Base-by-base conservation (phyloP, 2,888 invertebrate genomes). In the Aethes cnicana region DNA sequence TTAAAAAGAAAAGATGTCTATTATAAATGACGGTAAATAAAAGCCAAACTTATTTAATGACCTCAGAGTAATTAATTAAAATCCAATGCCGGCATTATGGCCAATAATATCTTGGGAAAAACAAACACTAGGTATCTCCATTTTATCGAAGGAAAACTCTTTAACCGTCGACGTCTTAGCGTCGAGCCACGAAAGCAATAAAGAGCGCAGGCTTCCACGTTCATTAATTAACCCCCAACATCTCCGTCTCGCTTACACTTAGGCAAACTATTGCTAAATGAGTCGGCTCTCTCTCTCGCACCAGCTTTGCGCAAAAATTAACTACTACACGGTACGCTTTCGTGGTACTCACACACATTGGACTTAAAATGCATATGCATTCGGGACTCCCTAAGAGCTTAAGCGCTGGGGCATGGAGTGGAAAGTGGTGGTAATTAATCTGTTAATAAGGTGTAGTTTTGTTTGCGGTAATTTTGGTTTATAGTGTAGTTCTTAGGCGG, bases 271-370 rank as follows among this genome's bases (percentile, higher is more conserved):
- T 81, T 83, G 81, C 81, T 88, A 90, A 90, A 90, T 90, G 88
- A 90, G 84, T 39, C 69, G 62, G 55, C 66, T 74, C 64, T 89
- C 90, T 83, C 85, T 56, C 75, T 90, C 81, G 50, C 81, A 68
- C 88, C 62, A 81, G 87, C 88, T 89, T 90, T 90, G 90, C 90
- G 90, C 90, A 90, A 90, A 90, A 90, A 90, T 90, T 90, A 90
- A 90, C 87, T 82, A 84, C 87, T 84, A 84, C 84, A 84, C 75
- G 76, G 69, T 77, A 80, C 74, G 78, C 73, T 80, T 81, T 81
- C 76, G 74, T 75, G 74, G 72, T 72, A 75, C 67, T 65, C 69
- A 76, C 84, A 86, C 87, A 87, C 82, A 77, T 69, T 62, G 70
- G 69, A 72, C 68, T 57, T 70, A 69, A 76, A 82, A 79, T 87